phyloP scores from a whole-genome alignment of 2,113 vertebrate species.

The Salvelinus fontinalis region DNA sequence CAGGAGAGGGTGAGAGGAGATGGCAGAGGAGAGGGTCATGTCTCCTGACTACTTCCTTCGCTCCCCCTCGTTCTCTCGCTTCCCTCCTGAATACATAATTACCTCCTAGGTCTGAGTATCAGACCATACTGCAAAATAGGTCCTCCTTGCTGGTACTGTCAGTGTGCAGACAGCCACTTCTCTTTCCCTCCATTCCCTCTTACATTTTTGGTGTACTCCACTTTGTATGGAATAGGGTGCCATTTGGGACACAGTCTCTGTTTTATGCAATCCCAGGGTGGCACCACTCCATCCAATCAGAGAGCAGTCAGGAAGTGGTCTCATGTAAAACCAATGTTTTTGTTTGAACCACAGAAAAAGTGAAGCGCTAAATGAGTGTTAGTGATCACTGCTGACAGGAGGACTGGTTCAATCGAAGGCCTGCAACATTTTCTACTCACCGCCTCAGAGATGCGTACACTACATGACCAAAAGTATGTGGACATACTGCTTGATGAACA shows the following conservation, averaged over 20 bases:
- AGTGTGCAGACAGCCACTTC: not conserved
- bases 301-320: not conserved
- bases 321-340: not conserved
- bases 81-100: not conserved
- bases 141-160: not conserved
- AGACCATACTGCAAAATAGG: not conserved
- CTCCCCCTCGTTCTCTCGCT: not conserved
- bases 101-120: not conserved
- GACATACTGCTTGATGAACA: too few species aligned
- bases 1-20: too few species aligned
- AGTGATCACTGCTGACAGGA: not conserved
- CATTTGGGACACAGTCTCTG: not conserved
- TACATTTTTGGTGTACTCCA: too few species aligned
- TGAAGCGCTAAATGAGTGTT: not conserved
- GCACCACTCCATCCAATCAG: not conserved
- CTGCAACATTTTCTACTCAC: not conserved
- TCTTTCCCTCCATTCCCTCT: not conserved
- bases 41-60: not conserved
- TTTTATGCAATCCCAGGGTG: not conserved
- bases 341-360: not conserved
- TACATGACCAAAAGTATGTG: too few species aligned
- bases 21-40: not conserved
- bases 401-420: not conserved
- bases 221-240: too few species aligned
- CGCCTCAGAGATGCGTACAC: not conserved